Evolutionary conservation across 2,888 invertebrate genomes (phyloP), one percentile per base, ranked within the genome.

Genomic region (Oegoconia quadripuncta): DNA sequence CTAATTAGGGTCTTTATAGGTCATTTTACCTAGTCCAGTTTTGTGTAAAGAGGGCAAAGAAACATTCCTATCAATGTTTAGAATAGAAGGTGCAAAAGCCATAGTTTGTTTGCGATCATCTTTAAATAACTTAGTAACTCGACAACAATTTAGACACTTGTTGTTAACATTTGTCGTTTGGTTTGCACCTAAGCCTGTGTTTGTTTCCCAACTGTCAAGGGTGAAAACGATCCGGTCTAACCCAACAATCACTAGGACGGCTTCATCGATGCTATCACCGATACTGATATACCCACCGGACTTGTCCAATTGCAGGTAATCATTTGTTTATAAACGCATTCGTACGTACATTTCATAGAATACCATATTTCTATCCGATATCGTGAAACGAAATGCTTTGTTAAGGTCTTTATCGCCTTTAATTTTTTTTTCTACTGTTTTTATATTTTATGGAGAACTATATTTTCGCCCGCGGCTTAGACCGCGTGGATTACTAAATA

Each of bases 201-300:
- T 77, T 79, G 68, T 82, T 80, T 81, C 71, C 66, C 70, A 63
- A 46, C 61, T 53, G 57, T 62, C 58, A 83, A 88, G 87, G 87
- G 82, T 84, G 69, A 86, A 84, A 78, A 84, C 87, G 79, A 79
- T 88, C 75, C 87, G 88, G 73, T 87, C 88, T 76, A 88, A 86
- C 62, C 88, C 88, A 49, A 86, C 87, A 56, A 83, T 86, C 77
- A 88, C 86, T 69, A 76, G 88, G 79, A 81, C 88, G 53, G 88
- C 88, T 52, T 88, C 88, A 47, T 83, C 87, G 76, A 86, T 86
- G 83, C 84, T 88, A 49, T 88, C 88, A 59, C 88, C 88, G 77
- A 88, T 88, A 68, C 81, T 88, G 83, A 88, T 88, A 62, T 87
- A 84, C 59, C 83, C 88, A 56, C 86, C 88, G 86, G 87, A 88